Percentiles rank a stretch among this genome's conserved stretches.
phyloP scores from a whole-genome alignment of 2,797 vertebrate species.

The Bufotes viridis region DNA sequence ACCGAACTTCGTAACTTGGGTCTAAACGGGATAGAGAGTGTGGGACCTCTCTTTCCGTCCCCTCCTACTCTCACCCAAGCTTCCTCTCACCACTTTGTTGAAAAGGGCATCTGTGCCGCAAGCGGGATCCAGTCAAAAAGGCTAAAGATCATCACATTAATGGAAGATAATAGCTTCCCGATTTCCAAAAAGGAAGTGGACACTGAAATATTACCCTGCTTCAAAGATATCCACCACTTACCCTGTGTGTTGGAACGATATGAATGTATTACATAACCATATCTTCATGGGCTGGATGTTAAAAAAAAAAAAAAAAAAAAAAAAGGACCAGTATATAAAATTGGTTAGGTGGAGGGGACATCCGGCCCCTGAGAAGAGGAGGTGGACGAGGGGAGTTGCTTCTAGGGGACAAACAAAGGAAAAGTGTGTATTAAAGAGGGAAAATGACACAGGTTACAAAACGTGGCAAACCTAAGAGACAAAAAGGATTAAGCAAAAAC shows the following conservation, averaged over 20 bases:
- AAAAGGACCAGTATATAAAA: no score
- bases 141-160: background rate
- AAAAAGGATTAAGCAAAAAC: constrained; percentile 28
- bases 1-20: constrained; percentile 23
- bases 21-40: constrained; percentile 44
- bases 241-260: background rate
- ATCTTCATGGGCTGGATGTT: constrained; percentile 20
- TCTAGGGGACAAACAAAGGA: background rate
- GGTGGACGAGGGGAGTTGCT: constrained; percentile 9
- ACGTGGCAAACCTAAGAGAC: constrained; percentile 19
- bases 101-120: constrained; percentile 6
- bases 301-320: constrained; percentile 15
- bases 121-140: background rate
- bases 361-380: background rate
- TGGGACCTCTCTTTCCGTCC: constrained; percentile 42
- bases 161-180: background rate
- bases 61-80: background rate
- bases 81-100: constrained; percentile 10
- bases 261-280: constrained; percentile 42
- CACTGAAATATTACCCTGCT: background rate
- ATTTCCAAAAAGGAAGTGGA: constrained; percentile 16
- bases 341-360: background rate
- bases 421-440: constrained; percentile 15
- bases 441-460: constrained; percentile 31
- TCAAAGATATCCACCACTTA: background rate